Base-by-base conservation (phyloP, 2,113 vertebrate genomes). In the Istiophorus platypterus region DNA sequence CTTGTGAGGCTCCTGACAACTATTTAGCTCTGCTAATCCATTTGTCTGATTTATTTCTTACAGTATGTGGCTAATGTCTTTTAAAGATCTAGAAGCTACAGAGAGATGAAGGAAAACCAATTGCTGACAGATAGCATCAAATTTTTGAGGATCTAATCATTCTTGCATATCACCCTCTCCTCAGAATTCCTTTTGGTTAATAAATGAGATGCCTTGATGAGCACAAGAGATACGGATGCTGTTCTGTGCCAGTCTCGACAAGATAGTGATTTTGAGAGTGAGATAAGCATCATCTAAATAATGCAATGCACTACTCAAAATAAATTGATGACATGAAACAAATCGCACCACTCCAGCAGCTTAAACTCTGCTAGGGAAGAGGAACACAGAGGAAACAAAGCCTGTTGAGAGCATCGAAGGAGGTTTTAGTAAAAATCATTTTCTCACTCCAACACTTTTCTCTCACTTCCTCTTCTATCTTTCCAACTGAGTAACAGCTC, bases 31-130 rank as follows among this genome's bases (percentile, higher is more conserved):
- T 82, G 82, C 92, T 95, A 93, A 94, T 94, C 91, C 92, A 94
- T 94, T 91, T 86, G 89, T 93, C 89, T 93, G 93, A 94, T 94
- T 93, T 94, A 95, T 94, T 93, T 92, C 89, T 87, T 93, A 92
- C 90, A 93, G 91, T 94, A 91, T 85, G 86, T 85, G 84, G 89
- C 81, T 90, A 92, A 91, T 93, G 92, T 92, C 75, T 92, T 94
- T 93, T 90, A 91, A 91, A 94, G 88, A 94, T 91, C 89, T 82
- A 66, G 82, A 74, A 10, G 90, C 92, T 80, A 84, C 82, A 90
- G 87, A 87, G 78, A 89, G 91, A 92, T 90, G 79, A 89, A 81
- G 89, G 87, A 85, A 92, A 92, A 89, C 86, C 88, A 81, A 87
- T 85, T 86, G 90, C 90, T 89, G 91, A 92, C 90, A 90, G 88